Percentiles rank a stretch among this genome's conserved stretches.
phyloP scores from a whole-genome alignment of 2,888 invertebrate genomes.

The Lithophane socia region DNA sequence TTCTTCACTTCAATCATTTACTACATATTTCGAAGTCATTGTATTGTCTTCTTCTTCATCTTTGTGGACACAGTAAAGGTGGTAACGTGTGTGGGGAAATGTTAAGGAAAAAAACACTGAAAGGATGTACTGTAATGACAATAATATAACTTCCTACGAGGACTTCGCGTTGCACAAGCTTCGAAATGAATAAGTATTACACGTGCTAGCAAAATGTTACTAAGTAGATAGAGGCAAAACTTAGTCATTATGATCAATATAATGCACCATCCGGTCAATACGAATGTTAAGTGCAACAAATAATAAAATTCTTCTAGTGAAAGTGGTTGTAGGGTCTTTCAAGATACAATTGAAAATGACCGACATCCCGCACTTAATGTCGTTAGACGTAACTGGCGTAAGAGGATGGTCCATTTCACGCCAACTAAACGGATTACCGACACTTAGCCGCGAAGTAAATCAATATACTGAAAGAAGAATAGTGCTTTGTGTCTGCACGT shows the following conservation, averaged over 20 bases:
- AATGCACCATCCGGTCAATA: slow-evolving; percentile 12
- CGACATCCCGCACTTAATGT: slow-evolving; percentile 61
- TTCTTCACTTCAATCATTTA: slow-evolving; percentile 1
- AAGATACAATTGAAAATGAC: slow-evolving; percentile 61
- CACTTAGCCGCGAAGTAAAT: slow-evolving; percentile 48
- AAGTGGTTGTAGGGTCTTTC: slow-evolving; percentile 56
- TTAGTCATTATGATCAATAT: background rate
- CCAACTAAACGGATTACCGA: slow-evolving; percentile 55
- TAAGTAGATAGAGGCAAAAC: slow-evolving; percentile 5
- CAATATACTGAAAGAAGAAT: slow-evolving; percentile 33
- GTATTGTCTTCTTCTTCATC: background rate
- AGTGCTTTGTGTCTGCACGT: background rate
- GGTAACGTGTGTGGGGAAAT: background rate
- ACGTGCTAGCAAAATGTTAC: background rate
- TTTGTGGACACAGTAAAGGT: background rate
- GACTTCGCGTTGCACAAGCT: background rate
- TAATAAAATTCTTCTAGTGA: slow-evolving; percentile 38
- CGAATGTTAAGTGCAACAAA: slow-evolving; percentile 6
- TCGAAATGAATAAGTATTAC: slow-evolving; percentile 5
- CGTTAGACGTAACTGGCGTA: slow-evolving; percentile 48
- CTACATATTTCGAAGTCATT: background rate
- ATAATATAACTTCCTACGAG: background rate
- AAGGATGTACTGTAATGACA: background rate
- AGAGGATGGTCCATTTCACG: slow-evolving; percentile 62
- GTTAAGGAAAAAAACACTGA: background rate